phyloP scores from a whole-genome alignment of 2,888 invertebrate species.

The Cheilosia scutellata region DNA sequence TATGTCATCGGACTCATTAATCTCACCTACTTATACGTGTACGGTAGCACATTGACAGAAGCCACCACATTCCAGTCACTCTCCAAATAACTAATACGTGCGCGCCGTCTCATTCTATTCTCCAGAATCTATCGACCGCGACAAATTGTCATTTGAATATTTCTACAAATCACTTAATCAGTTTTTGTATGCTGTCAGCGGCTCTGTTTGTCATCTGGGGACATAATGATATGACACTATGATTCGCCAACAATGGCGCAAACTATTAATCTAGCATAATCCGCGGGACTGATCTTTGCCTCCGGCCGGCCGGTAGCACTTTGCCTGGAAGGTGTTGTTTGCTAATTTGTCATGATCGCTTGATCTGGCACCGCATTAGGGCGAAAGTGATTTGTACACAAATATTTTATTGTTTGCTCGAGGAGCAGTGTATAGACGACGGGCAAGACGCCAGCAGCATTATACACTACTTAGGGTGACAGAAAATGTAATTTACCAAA shows the following conservation, averaged over 20 bases:
- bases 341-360: slow-evolving; percentile 36
- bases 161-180: slow-evolving; percentile 18
- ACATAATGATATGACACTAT: not conserved
- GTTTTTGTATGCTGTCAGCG: not conserved
- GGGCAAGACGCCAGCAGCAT: slow-evolving; percentile 56
- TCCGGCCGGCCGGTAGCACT: not conserved
- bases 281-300: not conserved
- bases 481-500: slow-evolving; percentile 39
- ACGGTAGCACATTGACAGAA: slow-evolving; percentile 2
- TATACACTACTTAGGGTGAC: slow-evolving; percentile 35
- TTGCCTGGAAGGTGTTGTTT: slow-evolving; percentile 51
- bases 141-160: slow-evolving; percentile 45
- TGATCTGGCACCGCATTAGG: slow-evolving; percentile 36
- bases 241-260: slow-evolving; percentile 23
- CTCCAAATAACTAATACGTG: slow-evolving; percentile 26
- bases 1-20: not conserved
- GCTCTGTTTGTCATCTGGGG: slow-evolving; percentile 5
- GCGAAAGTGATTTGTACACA: slow-evolving; percentile 50
- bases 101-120: slow-evolving; percentile 21
- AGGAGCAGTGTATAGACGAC: slow-evolving; percentile 26
- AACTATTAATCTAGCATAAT: slow-evolving; percentile 18
- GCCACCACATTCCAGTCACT: slow-evolving; percentile 14
- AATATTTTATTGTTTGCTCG: slow-evolving; percentile 14
- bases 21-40: not conserved
- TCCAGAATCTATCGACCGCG: slow-evolving; percentile 26